These are phyloP conservation scores for Apis florea DNA, from an alignment of 1,140 invertebrate genomes.

Conservation along the genomic window DNA sequence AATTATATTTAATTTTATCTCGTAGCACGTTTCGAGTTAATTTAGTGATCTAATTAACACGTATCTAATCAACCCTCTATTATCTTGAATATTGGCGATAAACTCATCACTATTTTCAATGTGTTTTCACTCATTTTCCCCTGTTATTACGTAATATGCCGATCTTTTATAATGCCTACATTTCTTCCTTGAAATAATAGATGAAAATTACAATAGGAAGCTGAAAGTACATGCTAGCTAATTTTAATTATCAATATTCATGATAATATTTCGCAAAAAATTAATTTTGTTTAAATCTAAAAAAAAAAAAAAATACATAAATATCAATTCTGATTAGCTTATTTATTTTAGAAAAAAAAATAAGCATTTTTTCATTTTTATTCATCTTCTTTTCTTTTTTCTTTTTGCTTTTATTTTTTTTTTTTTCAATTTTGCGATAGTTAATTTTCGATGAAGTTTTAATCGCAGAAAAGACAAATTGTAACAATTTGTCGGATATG, in stretches of 20 bases:
- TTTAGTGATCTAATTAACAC: conserved; percentile 5
- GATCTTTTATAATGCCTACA: conserved; percentile 1
- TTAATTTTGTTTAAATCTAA: not conserved
- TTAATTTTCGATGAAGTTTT: not conserved
- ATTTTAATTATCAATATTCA: not conserved
- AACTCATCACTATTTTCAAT: not conserved
- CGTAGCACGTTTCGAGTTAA: not conserved
- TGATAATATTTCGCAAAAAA: not conserved
- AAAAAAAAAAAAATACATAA: too few relatives aligned
- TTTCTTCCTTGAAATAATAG: not conserved
- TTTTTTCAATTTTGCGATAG: too few relatives aligned
- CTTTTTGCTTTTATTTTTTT: too few relatives aligned
- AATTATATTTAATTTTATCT: not conserved
- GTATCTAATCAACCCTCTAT: conserved; percentile 14
- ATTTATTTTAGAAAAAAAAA: too few relatives aligned
- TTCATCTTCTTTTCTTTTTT: too few relatives aligned
- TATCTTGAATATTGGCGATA: not conserved
- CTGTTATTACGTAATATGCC: not conserved
- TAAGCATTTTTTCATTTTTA: too few relatives aligned
- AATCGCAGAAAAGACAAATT: not conserved
- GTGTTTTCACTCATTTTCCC: not conserved
- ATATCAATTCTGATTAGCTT: too few relatives aligned
- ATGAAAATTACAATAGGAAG: not conserved
- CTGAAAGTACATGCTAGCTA: not conserved
- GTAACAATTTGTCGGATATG: not conserved